Percentiles rank a stretch among this genome's conserved stretches.
Conservation (phyloP, 2,113 vertebrate genomes). For the Hirundichthys speculiger region DNA sequence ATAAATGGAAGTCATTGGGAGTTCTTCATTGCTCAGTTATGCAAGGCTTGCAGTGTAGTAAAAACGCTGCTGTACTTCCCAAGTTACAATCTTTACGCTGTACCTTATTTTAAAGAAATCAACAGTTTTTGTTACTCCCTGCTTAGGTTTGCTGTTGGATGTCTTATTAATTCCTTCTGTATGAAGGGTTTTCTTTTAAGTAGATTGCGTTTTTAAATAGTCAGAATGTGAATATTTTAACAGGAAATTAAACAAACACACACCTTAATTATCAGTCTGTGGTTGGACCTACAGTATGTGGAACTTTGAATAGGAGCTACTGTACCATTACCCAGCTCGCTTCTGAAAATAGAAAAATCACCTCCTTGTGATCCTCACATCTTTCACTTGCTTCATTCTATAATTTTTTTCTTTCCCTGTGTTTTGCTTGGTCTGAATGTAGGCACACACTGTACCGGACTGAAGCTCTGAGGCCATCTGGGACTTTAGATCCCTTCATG, state of each 20-base stretch:
- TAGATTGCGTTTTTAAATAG: conserved; percentile 8
- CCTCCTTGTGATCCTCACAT: not conserved
- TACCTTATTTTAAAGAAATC: conserved; percentile 27
- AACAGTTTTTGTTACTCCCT: conserved; percentile 15
- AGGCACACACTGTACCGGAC: conserved; percentile 20
- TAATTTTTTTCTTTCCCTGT: not conserved
- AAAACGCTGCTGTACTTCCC: not conserved
- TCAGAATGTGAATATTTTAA: not conserved
- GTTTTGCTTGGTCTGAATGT: conserved; percentile 20
- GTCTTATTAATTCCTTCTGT: conserved; percentile 9
- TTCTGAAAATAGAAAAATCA: conserved; percentile 8
- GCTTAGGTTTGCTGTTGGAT: conserved; percentile 24
- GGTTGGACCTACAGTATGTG: conserved; percentile 1
- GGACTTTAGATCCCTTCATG: conserved; percentile 50
- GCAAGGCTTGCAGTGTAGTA: too few relatives aligned
- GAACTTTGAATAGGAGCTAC: conserved; percentile 3
- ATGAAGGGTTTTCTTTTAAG: too few relatives aligned
- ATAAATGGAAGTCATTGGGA: too few relatives aligned
- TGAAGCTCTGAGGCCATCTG: conserved; percentile 56
- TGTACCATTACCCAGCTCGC: not conserved
- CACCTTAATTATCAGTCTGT: conserved; percentile 2
- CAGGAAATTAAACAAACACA: conserved; percentile 11
- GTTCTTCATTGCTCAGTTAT: too few relatives aligned
- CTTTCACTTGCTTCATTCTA: not conserved
- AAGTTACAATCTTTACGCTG: conserved; percentile 13